phyloP scores from a whole-genome alignment of 92 coral and sea anemone species.

The Pocillopora grandis region DNA sequence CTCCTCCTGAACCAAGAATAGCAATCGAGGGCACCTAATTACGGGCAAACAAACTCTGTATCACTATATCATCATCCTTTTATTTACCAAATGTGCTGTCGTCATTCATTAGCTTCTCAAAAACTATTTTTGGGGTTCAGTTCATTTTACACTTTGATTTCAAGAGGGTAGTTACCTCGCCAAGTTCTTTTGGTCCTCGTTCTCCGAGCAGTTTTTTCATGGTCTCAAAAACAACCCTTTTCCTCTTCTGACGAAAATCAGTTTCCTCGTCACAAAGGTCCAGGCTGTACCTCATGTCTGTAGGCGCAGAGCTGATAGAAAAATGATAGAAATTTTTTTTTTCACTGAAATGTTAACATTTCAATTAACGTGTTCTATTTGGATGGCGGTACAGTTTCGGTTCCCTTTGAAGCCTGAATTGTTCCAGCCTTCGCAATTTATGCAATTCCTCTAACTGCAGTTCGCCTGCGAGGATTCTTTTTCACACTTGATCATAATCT shows the following conservation, averaged over 20 bases:
- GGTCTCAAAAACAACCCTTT: constrained; percentile 40
- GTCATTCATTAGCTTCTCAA: no score
- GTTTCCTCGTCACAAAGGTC: constrained; percentile 59
- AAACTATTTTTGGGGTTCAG: no score
- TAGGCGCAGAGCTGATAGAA: constrained; percentile 15
- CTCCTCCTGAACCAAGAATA: constrained; percentile 93
- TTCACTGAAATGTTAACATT: no score
- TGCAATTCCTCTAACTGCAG: no score
- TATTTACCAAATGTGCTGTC: no score
- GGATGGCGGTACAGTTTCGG: no score
- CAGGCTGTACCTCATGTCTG: constrained; percentile 49
- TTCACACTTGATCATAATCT: no score
- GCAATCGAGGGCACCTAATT: constrained; percentile 82
- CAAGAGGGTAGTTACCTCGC: constrained; percentile 37
- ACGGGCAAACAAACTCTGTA: neutral
- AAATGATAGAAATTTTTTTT: neutral
- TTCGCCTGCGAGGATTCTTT: no score
- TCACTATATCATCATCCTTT: no score
- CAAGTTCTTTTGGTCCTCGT: constrained; percentile 40
- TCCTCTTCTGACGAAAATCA: constrained; percentile 44
- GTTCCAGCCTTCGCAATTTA: no score
- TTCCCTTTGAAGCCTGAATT: no score
- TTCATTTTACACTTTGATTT: neutral
- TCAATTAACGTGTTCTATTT: no score
- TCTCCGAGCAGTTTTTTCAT: constrained; percentile 50